These are phyloP conservation scores for Eucera pruinosa DNA, from an alignment of 2,888 invertebrate species.

Conservation along the genomic window DNA sequence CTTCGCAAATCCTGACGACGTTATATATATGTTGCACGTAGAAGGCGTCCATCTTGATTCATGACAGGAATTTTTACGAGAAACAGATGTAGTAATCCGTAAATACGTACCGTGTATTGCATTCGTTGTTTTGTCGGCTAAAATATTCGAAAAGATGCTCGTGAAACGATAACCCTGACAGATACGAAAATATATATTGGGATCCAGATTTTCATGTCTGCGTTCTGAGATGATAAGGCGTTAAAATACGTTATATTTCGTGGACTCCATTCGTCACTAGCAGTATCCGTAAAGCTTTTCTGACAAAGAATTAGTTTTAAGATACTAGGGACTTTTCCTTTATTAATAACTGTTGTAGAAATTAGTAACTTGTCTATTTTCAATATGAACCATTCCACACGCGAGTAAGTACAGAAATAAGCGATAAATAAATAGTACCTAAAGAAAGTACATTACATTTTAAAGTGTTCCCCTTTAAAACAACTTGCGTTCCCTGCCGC, in stretches of 20 bases:
- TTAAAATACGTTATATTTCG: not conserved
- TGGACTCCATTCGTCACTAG: not conserved
- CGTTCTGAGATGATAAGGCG: not conserved
- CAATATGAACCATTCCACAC: no score
- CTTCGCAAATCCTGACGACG: slow-evolving; percentile 55
- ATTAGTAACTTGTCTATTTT: no score
- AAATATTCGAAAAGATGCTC: slow-evolving; percentile 41
- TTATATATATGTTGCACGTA: slow-evolving; percentile 61
- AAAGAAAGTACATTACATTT: no score
- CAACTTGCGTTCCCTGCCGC: no score
- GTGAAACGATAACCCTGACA: slow-evolving; percentile 33
- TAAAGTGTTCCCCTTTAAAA: no score
- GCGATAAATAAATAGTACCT: no score
- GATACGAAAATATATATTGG: slow-evolving; percentile 2
- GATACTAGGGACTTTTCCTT: no score
- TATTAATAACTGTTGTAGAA: no score
- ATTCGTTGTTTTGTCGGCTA: slow-evolving; percentile 5
- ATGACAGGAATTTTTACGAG: slow-evolving; percentile 53
- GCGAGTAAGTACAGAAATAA: no score
- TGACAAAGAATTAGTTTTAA: no score
- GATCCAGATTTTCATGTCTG: not conserved
- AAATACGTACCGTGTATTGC: slow-evolving; percentile 36
- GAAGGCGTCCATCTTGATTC: slow-evolving; percentile 56
- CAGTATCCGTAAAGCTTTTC: not conserved
- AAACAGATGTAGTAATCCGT: slow-evolving; percentile 58